Base-by-base conservation (phyloP, 2,888 invertebrate genomes). In the Drymonia ruficornis region DNA sequence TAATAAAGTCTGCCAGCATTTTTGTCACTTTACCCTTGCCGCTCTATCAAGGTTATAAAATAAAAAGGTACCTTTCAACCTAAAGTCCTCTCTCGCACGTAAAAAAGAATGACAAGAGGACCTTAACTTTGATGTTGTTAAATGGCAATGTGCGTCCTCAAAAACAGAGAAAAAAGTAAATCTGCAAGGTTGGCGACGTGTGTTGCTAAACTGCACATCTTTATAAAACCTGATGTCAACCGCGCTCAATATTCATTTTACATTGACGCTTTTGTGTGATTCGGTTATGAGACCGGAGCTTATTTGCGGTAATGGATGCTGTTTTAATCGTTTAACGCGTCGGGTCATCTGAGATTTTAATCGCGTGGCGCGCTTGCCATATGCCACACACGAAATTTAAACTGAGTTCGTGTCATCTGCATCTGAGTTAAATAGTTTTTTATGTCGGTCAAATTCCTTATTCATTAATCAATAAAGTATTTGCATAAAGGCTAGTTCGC, bases 101-200 rank as follows among this genome's bases (percentile, higher is more conserved):
- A 70, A 77, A 73, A 70, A 80, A 81, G 81, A 82, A 81, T 76
- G 72, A 77, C 76, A 75, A 66, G 67, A 68, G 73, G 73, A 72
- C 74, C 76, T 72, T 59, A 70, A 70, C 78, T 81, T 81, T 78
- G 83, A 83, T 80, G 80, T 78, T 70, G 77, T 78, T 84, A 84
- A 86, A 83, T 84, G 83, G 81, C 81, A 79, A 74, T 72, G 78
- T 75, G 76, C 83, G 84, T 81, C 82, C 80, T 82, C 78, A 84
- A 82, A 84, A 84, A 78, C 65, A 64, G 66, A 77, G 66, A 78
- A 83, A 84, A 82, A 83, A 79, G 65, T 67, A 67, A 67, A 69
- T 71, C 65, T 58, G 67, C 80, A 84, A 86, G 84, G 83, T 78
- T 80, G 77, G 68, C 79, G 73, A 73, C 78, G 75, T 68, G 68